A percentile compares a stretch with the other conserved stretches of the same genome.
Evolutionary conservation across 1,140 invertebrate genomes (phyloP).

Genomic region (Oedothorax gibbosus): DNA sequence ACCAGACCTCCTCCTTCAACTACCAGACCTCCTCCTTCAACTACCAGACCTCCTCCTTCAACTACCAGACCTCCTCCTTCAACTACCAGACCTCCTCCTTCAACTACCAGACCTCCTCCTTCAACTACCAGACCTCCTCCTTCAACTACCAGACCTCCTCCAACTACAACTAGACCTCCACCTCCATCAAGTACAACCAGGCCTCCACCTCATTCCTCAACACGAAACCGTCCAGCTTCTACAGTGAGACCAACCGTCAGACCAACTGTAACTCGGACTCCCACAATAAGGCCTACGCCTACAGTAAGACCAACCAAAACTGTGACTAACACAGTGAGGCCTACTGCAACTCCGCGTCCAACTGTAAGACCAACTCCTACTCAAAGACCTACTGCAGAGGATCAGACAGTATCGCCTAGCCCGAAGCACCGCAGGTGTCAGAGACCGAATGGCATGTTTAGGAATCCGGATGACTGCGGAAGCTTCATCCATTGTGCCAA

Average conservation of each 20-base stretch:
- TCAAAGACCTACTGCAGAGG: not conserved
- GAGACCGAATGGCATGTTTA: conserved; percentile 16
- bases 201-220: too few species aligned
- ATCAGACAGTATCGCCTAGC: not conserved
- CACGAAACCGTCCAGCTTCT: too few species aligned
- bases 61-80: not conserved
- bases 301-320: not conserved
- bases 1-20: too few species aligned
- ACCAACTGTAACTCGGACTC: not conserved
- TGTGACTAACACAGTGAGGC: not conserved
- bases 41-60: not conserved
- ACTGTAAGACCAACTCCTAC: not conserved
- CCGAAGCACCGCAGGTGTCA: conserved; percentile 9
- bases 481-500: conserved; percentile 64
- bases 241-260: not conserved
- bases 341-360: not conserved
- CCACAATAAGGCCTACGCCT: not conserved
- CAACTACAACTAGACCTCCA: not conserved
- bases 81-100: too few species aligned
- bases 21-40: not conserved
- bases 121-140: not conserved
- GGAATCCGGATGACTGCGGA: conserved; percentile 49
- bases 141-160: not conserved
- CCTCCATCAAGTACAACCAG: not conserved
- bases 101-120: not conserved